Conservation (phyloP, 2,888 invertebrate genomes). For the Callimorpha dominula region DNA sequence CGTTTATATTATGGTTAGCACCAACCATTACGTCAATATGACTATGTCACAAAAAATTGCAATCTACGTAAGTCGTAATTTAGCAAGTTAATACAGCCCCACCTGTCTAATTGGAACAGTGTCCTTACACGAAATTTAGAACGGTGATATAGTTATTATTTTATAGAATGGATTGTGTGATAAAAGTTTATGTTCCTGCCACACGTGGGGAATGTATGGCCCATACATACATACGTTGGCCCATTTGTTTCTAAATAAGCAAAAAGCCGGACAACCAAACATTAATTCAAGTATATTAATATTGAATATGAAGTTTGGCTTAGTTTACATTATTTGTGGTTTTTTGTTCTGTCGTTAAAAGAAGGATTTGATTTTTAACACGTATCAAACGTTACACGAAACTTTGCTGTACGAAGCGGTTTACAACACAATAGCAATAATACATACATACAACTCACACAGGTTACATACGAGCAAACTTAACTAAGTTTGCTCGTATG, state of each 20-base stretch:
- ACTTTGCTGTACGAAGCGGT: too few relatives aligned
- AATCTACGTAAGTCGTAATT: background rate
- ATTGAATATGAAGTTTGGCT: background rate
- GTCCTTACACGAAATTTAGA: slow-evolving; percentile 3
- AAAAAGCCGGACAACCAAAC: background rate
- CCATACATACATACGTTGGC: background rate
- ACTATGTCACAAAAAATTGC: background rate
- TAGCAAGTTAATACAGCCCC: background rate
- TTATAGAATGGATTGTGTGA: background rate
- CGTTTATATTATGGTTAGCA: background rate
- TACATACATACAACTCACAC: too few relatives aligned
- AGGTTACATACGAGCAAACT: too few relatives aligned
- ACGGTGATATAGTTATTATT: slow-evolving; percentile 1
- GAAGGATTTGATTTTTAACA: background rate
- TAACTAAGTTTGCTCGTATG: too few relatives aligned
- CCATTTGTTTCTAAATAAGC: background rate
- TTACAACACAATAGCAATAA: too few relatives aligned
- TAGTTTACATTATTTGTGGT: background rate
- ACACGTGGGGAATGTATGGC: background rate
- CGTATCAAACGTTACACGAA: background rate
- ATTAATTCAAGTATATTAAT: background rate
- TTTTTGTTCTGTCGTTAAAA: background rate
- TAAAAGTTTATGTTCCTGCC: background rate
- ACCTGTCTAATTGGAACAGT: slow-evolving; percentile 1
- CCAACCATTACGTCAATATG: background rate